Conservation (phyloP, 2,113 vertebrate species). For the Clarias batrachus region DNA sequence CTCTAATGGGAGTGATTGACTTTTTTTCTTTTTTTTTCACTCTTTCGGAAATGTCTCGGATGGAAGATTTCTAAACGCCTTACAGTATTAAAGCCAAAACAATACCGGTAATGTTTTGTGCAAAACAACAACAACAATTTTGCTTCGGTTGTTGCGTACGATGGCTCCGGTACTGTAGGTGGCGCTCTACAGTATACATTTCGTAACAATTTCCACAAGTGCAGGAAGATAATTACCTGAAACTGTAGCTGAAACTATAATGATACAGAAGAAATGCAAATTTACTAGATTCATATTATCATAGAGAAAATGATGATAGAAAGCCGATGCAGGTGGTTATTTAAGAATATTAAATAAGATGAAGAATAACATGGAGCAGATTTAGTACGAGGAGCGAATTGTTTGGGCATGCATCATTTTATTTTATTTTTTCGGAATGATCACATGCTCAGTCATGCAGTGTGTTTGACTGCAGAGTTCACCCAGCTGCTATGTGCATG, state of each 20-base stretch:
- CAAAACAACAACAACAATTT: neutral
- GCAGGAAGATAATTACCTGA: neutral
- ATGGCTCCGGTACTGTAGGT: neutral
- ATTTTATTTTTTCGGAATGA: neutral
- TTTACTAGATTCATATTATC: neutral
- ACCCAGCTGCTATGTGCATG: neutral
- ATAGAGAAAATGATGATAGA: neutral
- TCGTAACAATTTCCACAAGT: neutral
- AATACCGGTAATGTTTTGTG: neutral
- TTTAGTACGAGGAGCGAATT: neutral
- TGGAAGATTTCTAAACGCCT: neutral
- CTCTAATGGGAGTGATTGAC: constrained; percentile 34
- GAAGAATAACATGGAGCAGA: neutral
- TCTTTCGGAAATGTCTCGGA: neutral
- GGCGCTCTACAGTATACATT: neutral
- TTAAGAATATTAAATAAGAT: neutral
- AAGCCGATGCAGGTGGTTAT: neutral
- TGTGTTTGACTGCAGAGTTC: neutral
- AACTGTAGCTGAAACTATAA: neutral
- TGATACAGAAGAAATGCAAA: neutral
- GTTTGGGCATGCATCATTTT: neutral
- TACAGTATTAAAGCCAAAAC: neutral
- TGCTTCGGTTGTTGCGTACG: neutral
- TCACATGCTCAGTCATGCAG: neutral
- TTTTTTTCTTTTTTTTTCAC: neutral